phyloP scores from a whole-genome alignment of 2,113 vertebrate species.

The Ammodytes dubius region DNA sequence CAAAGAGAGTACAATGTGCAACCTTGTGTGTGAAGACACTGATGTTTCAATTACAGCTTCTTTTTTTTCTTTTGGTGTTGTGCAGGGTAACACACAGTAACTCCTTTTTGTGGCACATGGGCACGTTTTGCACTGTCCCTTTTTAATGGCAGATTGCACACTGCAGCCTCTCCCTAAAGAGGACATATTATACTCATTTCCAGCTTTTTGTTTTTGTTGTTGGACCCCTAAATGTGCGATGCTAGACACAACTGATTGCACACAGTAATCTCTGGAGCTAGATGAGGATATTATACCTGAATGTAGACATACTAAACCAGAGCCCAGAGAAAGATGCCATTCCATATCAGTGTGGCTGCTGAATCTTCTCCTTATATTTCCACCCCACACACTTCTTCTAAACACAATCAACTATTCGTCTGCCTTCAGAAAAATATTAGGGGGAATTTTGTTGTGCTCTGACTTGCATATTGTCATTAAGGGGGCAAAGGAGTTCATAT shows the following conservation, averaged over 20 bases:
- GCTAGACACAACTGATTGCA: no score
- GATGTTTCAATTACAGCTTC: neutral
- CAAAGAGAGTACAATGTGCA: no score
- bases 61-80: neutral
- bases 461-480: neutral
- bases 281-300: neutral
- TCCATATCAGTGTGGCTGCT: neutral
- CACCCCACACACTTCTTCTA: neutral
- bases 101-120: constrained; percentile 13
- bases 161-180: constrained; percentile 11
- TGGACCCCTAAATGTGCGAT: no score
- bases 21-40: neutral
- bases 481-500: neutral
- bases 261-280: no score
- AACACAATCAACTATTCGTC: neutral
- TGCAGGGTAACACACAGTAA: neutral
- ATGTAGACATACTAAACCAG: neutral
- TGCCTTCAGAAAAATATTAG: neutral
- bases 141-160: neutral
- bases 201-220: no score
- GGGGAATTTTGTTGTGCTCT: neutral
- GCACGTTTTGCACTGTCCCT: constrained; percentile 1
- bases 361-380: neutral
- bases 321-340: neutral
- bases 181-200: no score